Evolutionary conservation across 2,113 vertebrate genomes (phyloP).

Genomic region (Paramormyrops kingsleyae): DNA sequence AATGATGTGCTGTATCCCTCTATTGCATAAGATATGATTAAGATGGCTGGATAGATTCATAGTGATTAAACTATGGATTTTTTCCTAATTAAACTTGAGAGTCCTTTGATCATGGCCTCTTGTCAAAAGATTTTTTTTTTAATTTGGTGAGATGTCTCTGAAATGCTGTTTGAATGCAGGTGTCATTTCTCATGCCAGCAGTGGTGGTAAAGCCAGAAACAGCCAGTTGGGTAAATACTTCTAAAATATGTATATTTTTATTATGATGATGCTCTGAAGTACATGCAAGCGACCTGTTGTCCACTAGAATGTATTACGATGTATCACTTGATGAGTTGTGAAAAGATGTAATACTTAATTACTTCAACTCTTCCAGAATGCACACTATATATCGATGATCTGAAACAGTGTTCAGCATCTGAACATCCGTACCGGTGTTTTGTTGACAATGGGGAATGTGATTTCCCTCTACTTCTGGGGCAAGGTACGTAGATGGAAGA

Average conservation of each 20-base stretch:
- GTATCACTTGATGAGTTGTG: background rate
- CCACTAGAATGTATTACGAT: background rate
- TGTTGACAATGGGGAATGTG: background rate
- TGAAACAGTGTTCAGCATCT: constrained; percentile 11
- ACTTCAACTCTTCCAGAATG: constrained; percentile 22
- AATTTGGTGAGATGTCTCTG: background rate
- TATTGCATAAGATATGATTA: background rate
- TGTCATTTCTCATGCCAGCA: background rate
- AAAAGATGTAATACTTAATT: background rate
- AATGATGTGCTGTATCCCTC: background rate
- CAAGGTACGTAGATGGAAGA: background rate
- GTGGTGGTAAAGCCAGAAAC: background rate
- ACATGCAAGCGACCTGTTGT: background rate
- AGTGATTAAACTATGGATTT: background rate
- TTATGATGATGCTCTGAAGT: background rate
- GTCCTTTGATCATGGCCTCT: background rate
- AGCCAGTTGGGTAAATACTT: background rate
- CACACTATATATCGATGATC: background rate
- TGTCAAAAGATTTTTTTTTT: background rate
- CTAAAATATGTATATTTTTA: background rate
- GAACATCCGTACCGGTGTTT: constrained; percentile 8
- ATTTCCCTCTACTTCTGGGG: background rate
- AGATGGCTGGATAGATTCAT: background rate
- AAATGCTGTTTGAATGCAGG: background rate
- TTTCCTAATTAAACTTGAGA: background rate